Percentiles rank a stretch among this genome's conserved stretches.
Conservation (phyloP, 2,888 invertebrate genomes). For the Aelia acuminata region DNA sequence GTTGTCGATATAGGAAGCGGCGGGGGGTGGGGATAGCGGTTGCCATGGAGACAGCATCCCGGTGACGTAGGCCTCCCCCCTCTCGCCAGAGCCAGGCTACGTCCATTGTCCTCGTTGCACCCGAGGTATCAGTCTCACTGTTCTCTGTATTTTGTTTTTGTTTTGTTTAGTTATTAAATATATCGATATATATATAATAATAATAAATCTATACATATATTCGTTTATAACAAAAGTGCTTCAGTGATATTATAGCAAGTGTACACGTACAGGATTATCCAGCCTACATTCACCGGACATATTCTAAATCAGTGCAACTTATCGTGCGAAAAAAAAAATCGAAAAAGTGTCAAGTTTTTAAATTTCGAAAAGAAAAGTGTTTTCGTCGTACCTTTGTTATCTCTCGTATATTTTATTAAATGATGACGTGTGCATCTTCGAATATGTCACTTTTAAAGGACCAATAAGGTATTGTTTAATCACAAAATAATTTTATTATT, state of each 20-base stretch:
- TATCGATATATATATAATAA: neutral
- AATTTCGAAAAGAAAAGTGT: neutral
- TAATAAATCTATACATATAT: neutral
- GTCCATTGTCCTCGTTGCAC: neutral
- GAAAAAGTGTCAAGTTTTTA: slow-evolving; percentile 3
- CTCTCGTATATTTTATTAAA: neutral
- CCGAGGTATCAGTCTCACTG: neutral
- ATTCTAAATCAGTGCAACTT: neutral
- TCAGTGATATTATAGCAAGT: neutral
- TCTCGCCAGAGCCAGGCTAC: neutral
- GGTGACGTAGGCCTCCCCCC: slow-evolving; percentile 35
- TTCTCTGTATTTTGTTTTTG: neutral
- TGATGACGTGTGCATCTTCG: neutral
- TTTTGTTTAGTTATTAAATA: neutral
- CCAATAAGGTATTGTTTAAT: slow-evolving; percentile 41
- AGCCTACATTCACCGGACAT: neutral
- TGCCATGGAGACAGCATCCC: slow-evolving; percentile 50
- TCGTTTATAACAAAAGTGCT: neutral
- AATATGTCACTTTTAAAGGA: slow-evolving; percentile 40
- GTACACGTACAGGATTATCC: neutral
- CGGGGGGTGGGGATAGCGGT: slow-evolving; percentile 26
- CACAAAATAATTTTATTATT: neutral
- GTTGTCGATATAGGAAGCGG: slow-evolving; percentile 4
- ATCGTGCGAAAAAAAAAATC: neutral
- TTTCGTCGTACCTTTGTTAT: neutral